Conservation (phyloP, 2,113 vertebrate species). For the Chiloscyllium plagiosum region DNA sequence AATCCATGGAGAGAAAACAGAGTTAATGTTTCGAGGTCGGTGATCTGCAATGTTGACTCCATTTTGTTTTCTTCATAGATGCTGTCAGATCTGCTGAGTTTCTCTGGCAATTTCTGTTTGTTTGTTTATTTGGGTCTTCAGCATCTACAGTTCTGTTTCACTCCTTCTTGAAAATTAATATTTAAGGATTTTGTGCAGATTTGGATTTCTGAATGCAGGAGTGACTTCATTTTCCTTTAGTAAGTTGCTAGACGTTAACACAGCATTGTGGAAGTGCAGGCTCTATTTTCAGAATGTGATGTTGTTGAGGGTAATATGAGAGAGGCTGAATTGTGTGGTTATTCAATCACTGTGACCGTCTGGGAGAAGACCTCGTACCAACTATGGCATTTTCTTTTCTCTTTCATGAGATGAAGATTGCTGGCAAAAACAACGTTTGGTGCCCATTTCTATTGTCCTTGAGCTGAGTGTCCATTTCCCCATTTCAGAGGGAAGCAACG, state of each 20-base stretch:
- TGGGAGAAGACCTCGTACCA: neutral
- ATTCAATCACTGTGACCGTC: neutral
- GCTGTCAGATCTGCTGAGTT: too few relatives aligned
- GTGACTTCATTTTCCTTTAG: neutral
- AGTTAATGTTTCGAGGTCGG: too few relatives aligned
- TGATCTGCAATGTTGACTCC: too few relatives aligned
- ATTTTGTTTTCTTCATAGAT: too few relatives aligned
- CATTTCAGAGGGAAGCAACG: neutral
- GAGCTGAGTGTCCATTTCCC: neutral
- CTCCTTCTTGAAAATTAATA: neutral
- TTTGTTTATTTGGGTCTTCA: too few relatives aligned
- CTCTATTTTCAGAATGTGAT: neutral
- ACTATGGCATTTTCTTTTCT: neutral
- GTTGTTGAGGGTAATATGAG: neutral
- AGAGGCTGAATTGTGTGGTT: neutral
- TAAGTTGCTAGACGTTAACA: neutral
- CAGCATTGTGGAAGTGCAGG: neutral
- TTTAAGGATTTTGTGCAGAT: neutral
- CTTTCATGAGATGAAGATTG: neutral
- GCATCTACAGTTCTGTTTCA: too few relatives aligned
- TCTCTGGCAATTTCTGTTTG: too few relatives aligned
- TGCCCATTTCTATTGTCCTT: neutral
- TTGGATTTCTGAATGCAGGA: neutral
- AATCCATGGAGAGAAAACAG: too few relatives aligned
- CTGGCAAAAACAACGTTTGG: too few relatives aligned